These are phyloP conservation scores for Carassius carassius DNA, from an alignment of 2,113 vertebrate genomes.

Conservation along the genomic window DNA sequence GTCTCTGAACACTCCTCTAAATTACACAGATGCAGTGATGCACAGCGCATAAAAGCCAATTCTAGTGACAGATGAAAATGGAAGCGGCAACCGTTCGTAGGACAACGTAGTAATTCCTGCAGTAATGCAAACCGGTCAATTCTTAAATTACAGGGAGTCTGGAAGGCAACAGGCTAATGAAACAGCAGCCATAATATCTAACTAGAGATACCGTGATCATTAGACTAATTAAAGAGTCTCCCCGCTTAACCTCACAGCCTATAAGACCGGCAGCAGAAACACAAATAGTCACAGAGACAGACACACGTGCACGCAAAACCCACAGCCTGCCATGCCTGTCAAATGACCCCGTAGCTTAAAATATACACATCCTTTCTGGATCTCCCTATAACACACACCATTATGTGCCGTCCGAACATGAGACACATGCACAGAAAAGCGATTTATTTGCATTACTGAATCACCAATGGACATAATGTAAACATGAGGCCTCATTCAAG, in stretches of 20 bases:
- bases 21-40: slow-evolving; percentile 28
- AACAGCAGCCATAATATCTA: background rate
- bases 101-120: slow-evolving; percentile 4
- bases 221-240: background rate
- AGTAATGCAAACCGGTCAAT: background rate
- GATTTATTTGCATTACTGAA: background rate
- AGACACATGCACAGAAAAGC: background rate
- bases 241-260: background rate
- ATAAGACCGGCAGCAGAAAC: background rate
- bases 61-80: slow-evolving; percentile 17
- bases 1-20: slow-evolving; percentile 7
- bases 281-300: background rate
- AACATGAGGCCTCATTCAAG: background rate
- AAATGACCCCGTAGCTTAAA: slow-evolving; percentile 13
- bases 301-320: background rate
- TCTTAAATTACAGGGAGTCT: background rate
- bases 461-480: background rate
- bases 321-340: background rate
- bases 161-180: background rate
- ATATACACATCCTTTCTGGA: slow-evolving; percentile 6
- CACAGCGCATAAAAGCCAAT: slow-evolving; percentile 9
- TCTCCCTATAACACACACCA: background rate
- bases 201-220: background rate
- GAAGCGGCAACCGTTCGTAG: background rate
- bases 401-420: background rate